Evolutionary conservation across 2,113 vertebrate species (phyloP).

Genomic region (Ceratotherium simum): DNA sequence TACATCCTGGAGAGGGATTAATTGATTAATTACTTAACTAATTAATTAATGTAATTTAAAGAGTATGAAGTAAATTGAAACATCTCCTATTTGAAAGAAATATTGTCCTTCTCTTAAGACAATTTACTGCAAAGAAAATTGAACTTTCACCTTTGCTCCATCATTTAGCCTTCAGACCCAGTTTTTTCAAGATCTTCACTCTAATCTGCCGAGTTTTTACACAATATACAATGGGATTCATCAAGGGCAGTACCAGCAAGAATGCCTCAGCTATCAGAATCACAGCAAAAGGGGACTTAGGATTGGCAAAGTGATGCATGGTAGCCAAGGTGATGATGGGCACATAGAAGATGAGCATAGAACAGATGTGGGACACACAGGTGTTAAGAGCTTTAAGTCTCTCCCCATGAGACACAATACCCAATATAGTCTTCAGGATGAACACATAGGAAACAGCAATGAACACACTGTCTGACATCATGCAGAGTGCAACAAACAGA

Average conservation of each 20-base stretch:
- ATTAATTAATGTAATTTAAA: not conserved
- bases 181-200: slow-evolving; percentile 41
- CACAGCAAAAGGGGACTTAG: slow-evolving; percentile 21
- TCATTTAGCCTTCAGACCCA: slow-evolving; percentile 54
- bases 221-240: slow-evolving; percentile 73
- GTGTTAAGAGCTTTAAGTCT: slow-evolving; percentile 57
- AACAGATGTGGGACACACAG: slow-evolving; percentile 48
- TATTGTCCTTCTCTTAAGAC: not conserved
- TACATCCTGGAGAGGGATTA: not conserved
- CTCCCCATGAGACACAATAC: not conserved
- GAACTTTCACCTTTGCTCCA: not conserved
- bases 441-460: slow-evolving; percentile 59
- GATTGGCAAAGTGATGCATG: slow-evolving; percentile 11
- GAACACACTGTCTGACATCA: slow-evolving; percentile 39
- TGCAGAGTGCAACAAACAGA: slow-evolving; percentile 33
- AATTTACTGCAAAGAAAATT: not conserved
- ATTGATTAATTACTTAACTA: not conserved
- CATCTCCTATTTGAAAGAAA: not conserved
- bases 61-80: not conserved
- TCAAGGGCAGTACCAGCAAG: slow-evolving; percentile 61
- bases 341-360: slow-evolving; percentile 54
- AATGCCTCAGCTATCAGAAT: slow-evolving; percentile 57
- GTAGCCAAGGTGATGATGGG: slow-evolving; percentile 39
- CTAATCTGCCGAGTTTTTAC: slow-evolving; percentile 70
- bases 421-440: slow-evolving; percentile 47